phyloP scores from a whole-genome alignment of 2,797 vertebrate genomes.

The Pseudocheirus occidentalis region DNA sequence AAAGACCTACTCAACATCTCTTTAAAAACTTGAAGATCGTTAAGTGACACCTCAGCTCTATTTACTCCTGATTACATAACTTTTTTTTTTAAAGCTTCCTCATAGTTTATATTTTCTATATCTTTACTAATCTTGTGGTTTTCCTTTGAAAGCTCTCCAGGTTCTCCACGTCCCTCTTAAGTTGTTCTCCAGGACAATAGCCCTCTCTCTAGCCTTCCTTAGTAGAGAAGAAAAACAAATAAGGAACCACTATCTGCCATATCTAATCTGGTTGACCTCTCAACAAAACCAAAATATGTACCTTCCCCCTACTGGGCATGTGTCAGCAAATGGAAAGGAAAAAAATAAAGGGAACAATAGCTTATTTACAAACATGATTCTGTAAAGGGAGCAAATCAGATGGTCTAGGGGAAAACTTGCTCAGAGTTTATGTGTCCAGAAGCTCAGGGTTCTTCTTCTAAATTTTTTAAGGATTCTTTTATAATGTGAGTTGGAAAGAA shows the following conservation, averaged over 20 bases:
- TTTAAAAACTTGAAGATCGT: constrained; percentile 44
- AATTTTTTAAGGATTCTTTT: constrained; percentile 34
- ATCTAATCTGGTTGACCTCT: constrained; percentile 20
- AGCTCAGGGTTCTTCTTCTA: neutral
- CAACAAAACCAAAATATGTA: neutral
- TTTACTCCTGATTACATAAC: constrained; percentile 48
- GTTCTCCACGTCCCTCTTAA: constrained; percentile 45
- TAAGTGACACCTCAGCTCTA: constrained; percentile 39
- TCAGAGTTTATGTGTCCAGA: constrained; percentile 8
- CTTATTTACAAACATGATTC: constrained; percentile 37
- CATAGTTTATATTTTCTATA: constrained; percentile 51
- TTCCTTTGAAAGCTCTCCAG: constrained; percentile 57
- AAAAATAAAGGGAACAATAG: constrained; percentile 43
- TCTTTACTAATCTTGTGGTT: constrained; percentile 59
- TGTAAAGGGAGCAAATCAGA: neutral
- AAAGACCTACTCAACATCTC: constrained; percentile 56
- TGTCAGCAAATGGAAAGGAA: neutral
- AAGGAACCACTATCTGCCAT: constrained; percentile 7
- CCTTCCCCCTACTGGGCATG: neutral
- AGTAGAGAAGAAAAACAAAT: constrained; percentile 25
- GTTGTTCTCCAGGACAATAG: constrained; percentile 44
- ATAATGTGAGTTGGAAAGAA: constrained; percentile 26
- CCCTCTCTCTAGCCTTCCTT: constrained; percentile 4
- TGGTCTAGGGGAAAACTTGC: constrained; percentile 23
- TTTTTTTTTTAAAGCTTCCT: constrained; percentile 15